phyloP scores from a whole-genome alignment of 2,888 invertebrate species.

The Epistrophe grossulariae region DNA sequence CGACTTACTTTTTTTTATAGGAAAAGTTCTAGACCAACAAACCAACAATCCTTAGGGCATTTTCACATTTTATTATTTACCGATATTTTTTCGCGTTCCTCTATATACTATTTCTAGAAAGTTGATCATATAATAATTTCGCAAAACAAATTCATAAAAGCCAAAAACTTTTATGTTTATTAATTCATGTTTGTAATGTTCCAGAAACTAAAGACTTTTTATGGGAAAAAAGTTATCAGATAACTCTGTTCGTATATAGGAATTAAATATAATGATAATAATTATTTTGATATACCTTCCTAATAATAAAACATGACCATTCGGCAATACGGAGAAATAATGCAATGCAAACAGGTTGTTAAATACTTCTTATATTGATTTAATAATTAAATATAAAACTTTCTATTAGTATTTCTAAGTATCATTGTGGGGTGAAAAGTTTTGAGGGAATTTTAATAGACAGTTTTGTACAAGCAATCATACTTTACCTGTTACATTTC shows the following conservation, averaged over 20 bases:
- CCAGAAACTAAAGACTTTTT: conserved; percentile 2
- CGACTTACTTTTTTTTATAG: neutral
- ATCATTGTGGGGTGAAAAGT: neutral
- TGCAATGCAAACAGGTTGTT: neutral
- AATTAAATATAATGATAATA: neutral
- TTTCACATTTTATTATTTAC: conserved; percentile 32
- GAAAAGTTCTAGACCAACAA: conserved; percentile 19
- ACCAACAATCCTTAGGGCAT: neutral
- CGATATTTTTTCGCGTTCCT: conserved; percentile 37
- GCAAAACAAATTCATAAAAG: conserved; percentile 16
- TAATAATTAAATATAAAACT: neutral
- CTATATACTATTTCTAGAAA: neutral
- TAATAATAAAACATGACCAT: neutral
- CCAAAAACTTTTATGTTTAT: conserved; percentile 40
- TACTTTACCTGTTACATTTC: neutral
- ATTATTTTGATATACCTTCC: neutral
- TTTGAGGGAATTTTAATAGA: neutral
- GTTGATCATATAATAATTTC: conserved; percentile 24
- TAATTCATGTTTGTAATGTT: conserved; percentile 23
- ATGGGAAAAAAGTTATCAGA: neutral
- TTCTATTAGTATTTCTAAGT: neutral
- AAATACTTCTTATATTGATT: neutral
- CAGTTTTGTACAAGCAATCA: neutral
- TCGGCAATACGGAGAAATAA: neutral
- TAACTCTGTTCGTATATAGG: neutral